Base-by-base conservation (phyloP, 37 sponge, comb jelly and placozoan genomes). In the Trichoplax adhaerens region DNA sequence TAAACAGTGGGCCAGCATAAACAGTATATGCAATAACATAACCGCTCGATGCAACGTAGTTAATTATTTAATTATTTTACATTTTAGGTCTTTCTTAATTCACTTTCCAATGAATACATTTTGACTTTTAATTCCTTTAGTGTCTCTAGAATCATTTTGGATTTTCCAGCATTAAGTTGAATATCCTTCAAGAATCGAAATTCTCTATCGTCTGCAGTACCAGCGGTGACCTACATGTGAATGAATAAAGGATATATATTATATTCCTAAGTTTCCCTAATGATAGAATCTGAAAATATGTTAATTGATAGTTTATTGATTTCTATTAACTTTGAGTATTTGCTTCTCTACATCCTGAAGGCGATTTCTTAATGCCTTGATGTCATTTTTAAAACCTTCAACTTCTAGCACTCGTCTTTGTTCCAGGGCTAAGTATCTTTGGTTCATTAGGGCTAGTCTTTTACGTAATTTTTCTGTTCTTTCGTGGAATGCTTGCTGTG, bases 371-470 rank as follows among this genome's bases (percentile, higher is more conserved):
- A 98, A 68, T 69, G 89, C 62, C 72, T 87, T 89, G 48, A 98
- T 86, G 75, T 98, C 99, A 71, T 80, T 89, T 78, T 93, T 93
- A 82, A 94, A 98, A 46, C 99, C 99, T 78, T 98, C 94, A 12
- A 89, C 78, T 65, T 98, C 99, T 65, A 98, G 65, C 50, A 60
- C 74, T 69, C 90, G 64, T 64, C 99, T 82, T 74, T 84, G 86
- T 64, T 98, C 99, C 50, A 98, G 70, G 4, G 83, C 82, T 56
- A 85, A 71, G 65, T 98, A 98, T 56, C 94, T 68, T 1, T 63
- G 62, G 57, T 93, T 93, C 94, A 98, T 87, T 49, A 89, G 76
- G 1, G 69, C 78, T 5, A 98, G 80, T 52, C 99, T 64, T 58
- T 85, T 84, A 1, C 82, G 66, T 53, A 83, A 58, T 58, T 84